Conservation (phyloP, 2,113 vertebrate species). For the Morone chrysops region DNA sequence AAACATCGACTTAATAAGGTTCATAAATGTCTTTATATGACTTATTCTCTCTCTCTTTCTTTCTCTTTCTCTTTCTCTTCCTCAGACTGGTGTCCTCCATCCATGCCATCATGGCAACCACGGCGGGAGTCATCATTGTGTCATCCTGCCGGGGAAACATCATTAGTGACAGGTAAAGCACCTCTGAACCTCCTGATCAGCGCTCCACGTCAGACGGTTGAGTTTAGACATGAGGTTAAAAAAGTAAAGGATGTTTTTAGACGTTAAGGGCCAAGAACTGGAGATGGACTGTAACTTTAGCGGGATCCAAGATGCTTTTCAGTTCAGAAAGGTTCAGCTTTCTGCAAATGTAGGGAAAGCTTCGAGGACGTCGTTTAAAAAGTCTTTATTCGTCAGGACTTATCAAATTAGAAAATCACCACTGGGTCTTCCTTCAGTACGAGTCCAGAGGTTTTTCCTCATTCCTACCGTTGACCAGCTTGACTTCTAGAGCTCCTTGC, state of each 20-base stretch:
- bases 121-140: slow-evolving; percentile 87
- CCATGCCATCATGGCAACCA: slow-evolving; percentile 92
- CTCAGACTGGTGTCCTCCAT: slow-evolving; percentile 92
- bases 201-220: not conserved
- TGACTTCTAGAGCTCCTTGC: too few relatives aligned
- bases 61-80: slow-evolving; percentile 33
- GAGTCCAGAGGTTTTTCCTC: too few relatives aligned
- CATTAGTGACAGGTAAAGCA: slow-evolving; percentile 88
- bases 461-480: too few relatives aligned
- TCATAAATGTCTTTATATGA: not conserved
- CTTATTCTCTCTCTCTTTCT: not conserved
- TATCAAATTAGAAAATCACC: too few relatives aligned
- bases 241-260: too few relatives aligned
- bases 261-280: not conserved
- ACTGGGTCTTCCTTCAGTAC: too few relatives aligned
- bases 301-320: not conserved
- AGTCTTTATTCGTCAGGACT: too few relatives aligned
- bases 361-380: too few relatives aligned
- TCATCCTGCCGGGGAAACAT: slow-evolving; percentile 87
- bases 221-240: too few relatives aligned
- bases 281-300: not conserved
- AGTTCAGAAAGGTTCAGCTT: not conserved
- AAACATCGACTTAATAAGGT: not conserved
- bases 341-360: not conserved
- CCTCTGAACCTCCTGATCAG: not conserved